These are phyloP conservation scores for Drosophila birchii DNA, from an alignment of 2,888 invertebrate genomes.

Conservation along the genomic window DNA sequence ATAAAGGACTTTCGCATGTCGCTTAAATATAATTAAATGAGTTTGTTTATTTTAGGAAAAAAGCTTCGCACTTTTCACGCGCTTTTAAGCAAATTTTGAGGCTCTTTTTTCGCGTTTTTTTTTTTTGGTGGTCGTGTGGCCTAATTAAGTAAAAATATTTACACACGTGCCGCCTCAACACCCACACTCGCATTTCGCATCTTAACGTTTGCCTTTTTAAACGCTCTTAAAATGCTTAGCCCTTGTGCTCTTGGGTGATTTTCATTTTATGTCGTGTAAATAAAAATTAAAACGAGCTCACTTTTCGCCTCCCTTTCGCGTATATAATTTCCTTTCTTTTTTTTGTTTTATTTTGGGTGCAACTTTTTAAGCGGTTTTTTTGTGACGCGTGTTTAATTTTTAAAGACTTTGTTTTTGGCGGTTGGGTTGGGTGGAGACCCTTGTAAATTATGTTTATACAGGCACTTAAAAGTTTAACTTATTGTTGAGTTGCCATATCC, in stretches of 20 bases:
- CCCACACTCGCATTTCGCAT: constrained; percentile 8
- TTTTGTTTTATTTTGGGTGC: constrained; percentile 6
- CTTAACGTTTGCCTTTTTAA: constrained; percentile 43
- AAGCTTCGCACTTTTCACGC: constrained; percentile 72
- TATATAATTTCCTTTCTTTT: constrained; percentile 5
- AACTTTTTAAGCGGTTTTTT: constrained; percentile 61
- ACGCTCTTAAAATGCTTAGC: constrained; percentile 27
- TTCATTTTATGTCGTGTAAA: constrained; percentile 60
- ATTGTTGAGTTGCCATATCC: constrained; percentile 1
- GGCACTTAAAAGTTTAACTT: constrained; percentile 12
- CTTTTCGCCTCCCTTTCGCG: constrained; percentile 11
- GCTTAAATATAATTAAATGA: constrained; percentile 63
- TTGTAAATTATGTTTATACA: constrained; percentile 11
- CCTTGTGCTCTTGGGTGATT: constrained; percentile 36
- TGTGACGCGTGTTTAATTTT: constrained; percentile 40
- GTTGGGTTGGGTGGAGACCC: neutral
- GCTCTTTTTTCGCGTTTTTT: constrained; percentile 22
- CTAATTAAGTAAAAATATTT: constrained; percentile 77
- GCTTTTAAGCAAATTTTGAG: constrained; percentile 52
- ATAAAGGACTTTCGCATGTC: constrained; percentile 15
- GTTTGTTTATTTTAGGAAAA: constrained; percentile 76
- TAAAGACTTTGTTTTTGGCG: constrained; percentile 18
- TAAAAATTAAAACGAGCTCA: constrained; percentile 62
- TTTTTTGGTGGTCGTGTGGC: constrained; percentile 46
- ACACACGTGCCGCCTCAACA: constrained; percentile 38